Conservation (phyloP, 2,797 vertebrate genomes). For the Labeo calbasu region DNA sequence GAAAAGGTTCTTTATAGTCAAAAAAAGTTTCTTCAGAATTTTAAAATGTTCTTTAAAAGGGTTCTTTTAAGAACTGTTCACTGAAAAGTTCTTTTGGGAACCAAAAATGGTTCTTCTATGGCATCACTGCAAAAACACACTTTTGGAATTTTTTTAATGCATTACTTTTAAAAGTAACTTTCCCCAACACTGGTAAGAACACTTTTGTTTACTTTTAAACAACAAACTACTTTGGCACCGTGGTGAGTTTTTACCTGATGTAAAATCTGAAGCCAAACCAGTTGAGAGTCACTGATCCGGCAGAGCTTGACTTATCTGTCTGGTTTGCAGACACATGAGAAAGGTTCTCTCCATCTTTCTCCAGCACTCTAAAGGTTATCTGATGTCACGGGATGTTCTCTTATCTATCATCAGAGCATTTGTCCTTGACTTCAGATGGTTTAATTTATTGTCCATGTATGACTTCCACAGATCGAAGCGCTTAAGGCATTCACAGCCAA, state of each 20-base stretch:
- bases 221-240: neutral
- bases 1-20: too few relatives aligned
- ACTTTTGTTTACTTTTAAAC: too few relatives aligned
- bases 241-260: neutral
- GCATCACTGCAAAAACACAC: too few relatives aligned
- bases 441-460: conserved; percentile 28
- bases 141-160: too few relatives aligned
- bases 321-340: conserved; percentile 42
- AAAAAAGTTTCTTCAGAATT: too few relatives aligned
- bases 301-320: conserved; percentile 44
- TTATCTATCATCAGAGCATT: conserved; percentile 43
- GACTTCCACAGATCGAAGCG: neutral
- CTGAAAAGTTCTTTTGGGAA: too few relatives aligned
- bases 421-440: conserved; percentile 14
- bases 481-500: neutral
- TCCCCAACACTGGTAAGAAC: too few relatives aligned
- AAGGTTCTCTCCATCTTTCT: conserved; percentile 50
- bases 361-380: conserved; percentile 50
- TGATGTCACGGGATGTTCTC: conserved; percentile 16
- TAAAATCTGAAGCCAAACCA: neutral
- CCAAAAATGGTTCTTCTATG: too few relatives aligned
- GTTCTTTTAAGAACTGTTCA: too few relatives aligned
- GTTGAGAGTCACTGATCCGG: neutral
- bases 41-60: too few relatives aligned
- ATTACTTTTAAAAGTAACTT: too few relatives aligned